These are phyloP conservation scores for Synanthedon formicaeformis DNA, from an alignment of 2,888 invertebrate species.

Conservation along the genomic window DNA sequence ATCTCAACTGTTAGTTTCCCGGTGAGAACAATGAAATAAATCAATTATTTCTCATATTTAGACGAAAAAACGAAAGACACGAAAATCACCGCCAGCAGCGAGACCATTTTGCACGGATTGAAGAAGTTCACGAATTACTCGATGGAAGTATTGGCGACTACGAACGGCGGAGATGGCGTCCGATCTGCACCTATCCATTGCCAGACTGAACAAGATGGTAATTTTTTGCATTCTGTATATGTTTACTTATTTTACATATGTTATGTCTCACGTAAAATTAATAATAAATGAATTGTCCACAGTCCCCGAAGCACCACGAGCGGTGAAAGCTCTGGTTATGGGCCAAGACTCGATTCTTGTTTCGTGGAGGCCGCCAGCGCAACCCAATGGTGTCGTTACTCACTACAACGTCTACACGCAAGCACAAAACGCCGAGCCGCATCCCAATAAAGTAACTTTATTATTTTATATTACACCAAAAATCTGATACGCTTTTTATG, in stretches of 20 bases:
- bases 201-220: constrained; percentile 96
- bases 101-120: constrained; percentile 92
- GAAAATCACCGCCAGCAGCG: constrained; percentile 91
- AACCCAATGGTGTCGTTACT: constrained; percentile 92
- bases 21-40: not conserved
- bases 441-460: constrained; percentile 75
- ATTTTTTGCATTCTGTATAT: constrained; percentile 10
- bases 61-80: constrained; percentile 92
- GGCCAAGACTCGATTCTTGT: constrained; percentile 91
- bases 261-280: too few relatives aligned
- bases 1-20: too few relatives aligned
- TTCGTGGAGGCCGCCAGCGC: constrained; percentile 93
- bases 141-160: constrained; percentile 95
- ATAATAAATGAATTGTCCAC: constrained; percentile 3
- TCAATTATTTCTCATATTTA: constrained; percentile 24
- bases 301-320: constrained; percentile 95
- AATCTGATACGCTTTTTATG: too few relatives aligned
- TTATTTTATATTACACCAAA: not conserved
- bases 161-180: constrained; percentile 95
- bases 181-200: constrained; percentile 89
- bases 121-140: constrained; percentile 97
- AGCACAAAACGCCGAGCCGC: constrained; percentile 78
- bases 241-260: not conserved
- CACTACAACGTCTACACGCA: constrained; percentile 93
- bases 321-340: constrained; percentile 93